Evolutionary conservation across 2,888 invertebrate species (phyloP), one percentile per base, ranked within the genome.

Genomic region (Chromoteleia sp.): DNA sequence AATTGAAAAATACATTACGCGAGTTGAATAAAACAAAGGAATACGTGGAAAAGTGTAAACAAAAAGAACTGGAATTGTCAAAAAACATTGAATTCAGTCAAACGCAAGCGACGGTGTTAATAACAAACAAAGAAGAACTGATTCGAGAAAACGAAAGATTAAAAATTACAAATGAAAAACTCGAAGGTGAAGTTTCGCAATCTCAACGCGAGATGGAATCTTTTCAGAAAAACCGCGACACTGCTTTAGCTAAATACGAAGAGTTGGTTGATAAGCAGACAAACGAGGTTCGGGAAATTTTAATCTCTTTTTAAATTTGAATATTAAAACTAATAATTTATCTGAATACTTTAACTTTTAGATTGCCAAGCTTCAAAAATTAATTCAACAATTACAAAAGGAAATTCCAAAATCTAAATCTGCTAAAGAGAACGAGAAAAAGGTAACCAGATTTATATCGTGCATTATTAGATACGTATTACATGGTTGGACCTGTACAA

Each of bases 71-170:
- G 5, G 61, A 73, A 29, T 14, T 48, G 19, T 2, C 25, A 0
- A 65, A 39, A 29, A 39, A 25, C 0, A 29, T 67, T 17, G 68
- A 68, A 14, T 43, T 68, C n/a, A 54, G 43, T 56, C 29, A 68
- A 5, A 14, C 4, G 0, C 68, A 56, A 30, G 14, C 29, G 0
- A 2, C 52, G 2, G 1, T 12, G 4, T 36, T 68, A 6, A 0
- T 56, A 0, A 15, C 25, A n/a, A 59, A 39, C 12, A 71, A 71
- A 17, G 59, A 71, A 5, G 39, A 39, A 5, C n/a, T 71, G 17
- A 71, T 71, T 41, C 25, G 71, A 14, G 71, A 71, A 15, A 71
- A 71, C 19, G 71, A 59, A 10, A 33, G 59, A 19, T 6, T 59
- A 4, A 71, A 59, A 50, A 59, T 71, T 0, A 14, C n/a, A 5